Evolutionary conservation across 2,113 vertebrate species (phyloP), one percentile per base, ranked within the genome.

Genomic region (Ptychochromis oligacanthus): DNA sequence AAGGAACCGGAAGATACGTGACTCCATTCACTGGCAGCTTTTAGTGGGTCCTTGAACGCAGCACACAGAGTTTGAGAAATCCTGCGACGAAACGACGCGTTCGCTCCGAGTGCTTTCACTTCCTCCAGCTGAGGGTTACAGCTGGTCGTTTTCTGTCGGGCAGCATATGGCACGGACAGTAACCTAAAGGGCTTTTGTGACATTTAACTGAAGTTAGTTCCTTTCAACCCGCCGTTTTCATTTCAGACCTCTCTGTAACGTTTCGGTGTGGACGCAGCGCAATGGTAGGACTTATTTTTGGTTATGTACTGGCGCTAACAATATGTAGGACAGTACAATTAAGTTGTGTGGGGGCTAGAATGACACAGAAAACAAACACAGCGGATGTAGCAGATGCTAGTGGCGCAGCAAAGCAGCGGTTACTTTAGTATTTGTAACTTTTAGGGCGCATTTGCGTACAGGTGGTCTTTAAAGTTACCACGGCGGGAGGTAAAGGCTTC

Each of bases 291-390:
- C 17, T 46, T 1, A 17, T 67, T 67, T 17, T 17, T 18, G 13
- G 22, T 46, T 46, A n/a, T 26, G 38, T 15, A 0, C 22, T 1
- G 9, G 10, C 38, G 38, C 5, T 43, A 15, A 14, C 43, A 5
- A 14, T 13, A 67, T 17, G 0, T 13, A 0, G 38, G 24, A 14
- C 38, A 67, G 38, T 67, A 0, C 61, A 34, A 0, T 0, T 6
- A 24, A 43, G 22, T 17, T 46, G 26, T 24, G 7, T 67, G 38
- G 6, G 62, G 1, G 36, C 36, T 65, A n/a, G 2, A 43, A 24
- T 0, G 13, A 65, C 4, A 65, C 4, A 2, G 14, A 49, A 49
- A 12, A 15, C 5, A 17, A 49, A 49, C 14, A 49, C 5, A 49
- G 43, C 14, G 43, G 1, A 2, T 15, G 43, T 49, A 6, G 43